Evolutionary conservation across 1,140 invertebrate genomes (phyloP), one percentile per base, ranked within the genome.

Genomic region (Sinonovacula constricta): DNA sequence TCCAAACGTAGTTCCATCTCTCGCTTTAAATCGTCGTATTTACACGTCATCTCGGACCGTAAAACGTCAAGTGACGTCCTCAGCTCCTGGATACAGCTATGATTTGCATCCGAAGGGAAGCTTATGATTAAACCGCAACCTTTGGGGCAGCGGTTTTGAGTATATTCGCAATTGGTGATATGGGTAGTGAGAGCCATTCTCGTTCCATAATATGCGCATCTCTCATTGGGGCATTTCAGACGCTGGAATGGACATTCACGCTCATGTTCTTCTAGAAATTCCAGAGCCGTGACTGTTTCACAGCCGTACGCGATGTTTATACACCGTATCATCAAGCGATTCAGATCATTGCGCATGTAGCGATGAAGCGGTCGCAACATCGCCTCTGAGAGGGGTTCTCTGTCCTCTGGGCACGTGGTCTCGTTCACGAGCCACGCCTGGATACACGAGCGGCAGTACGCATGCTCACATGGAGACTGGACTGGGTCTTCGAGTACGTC

Each of bases 401-500:
- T 72, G 81, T 88, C 87, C 53, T 88, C 87, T 30, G 87, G 87
- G 74, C 87, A 88, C 22, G 67, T 79, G 24, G 79, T 83, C 62
- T 88, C 87, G 49, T 87, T 74, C 7, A 85, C 84, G 0, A 88
- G 77, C 87, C 87, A 88, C 12, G 76, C 85, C 24, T 83, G 67
- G 24, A 88, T 88, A 57, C 87, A 88, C 0, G 67, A 15, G 18
- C 79, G 60, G 68, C 87, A 88, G 70, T 79, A 88, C 12, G 86
- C 86, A 66, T 88, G 87, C 63, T 88, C 87, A 71, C 87, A 88
- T 36, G 86, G 87, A 24, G 85, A 83, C 65, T 89, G 88, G 24
- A 88, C 71, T 0, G 88, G 85, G 30, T 88, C 87, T 59, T 89
- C 84, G n/a, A 89, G 54, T 10, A 89, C 88, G 66, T 88, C 88